Conservation (phyloP, 2,797 vertebrate species). For the Platyrinchus mystaceus region DNA sequence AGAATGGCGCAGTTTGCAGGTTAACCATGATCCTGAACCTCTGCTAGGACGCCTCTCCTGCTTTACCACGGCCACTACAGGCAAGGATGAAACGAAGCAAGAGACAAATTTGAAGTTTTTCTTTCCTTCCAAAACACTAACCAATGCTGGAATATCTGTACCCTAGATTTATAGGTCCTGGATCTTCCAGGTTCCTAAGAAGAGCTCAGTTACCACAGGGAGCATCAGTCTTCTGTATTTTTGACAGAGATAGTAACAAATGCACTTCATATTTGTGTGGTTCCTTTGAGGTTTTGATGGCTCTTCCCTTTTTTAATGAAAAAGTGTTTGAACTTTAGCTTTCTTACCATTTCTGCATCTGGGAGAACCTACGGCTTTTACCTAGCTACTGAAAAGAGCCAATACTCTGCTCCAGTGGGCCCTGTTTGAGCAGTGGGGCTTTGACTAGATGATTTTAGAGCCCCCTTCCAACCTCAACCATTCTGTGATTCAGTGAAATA, state of each 20-base stretch:
- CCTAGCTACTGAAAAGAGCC: background rate
- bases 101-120: background rate
- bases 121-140: background rate
- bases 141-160: background rate
- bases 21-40: background rate
- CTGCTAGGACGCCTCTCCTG: background rate
- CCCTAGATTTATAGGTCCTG: background rate
- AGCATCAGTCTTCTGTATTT: background rate
- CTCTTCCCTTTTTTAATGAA: background rate
- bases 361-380: background rate
- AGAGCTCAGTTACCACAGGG: fast-evolving
- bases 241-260: background rate
- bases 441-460: background rate
- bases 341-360: background rate
- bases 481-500: background rate
- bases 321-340: background rate
- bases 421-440: fast-evolving
- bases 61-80: background rate
- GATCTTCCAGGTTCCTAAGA: background rate
- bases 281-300: background rate
- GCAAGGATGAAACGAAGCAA: background rate
- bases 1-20: fast-evolving
- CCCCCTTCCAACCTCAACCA: background rate
- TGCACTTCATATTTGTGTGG: background rate
- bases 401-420: background rate